Evolutionary conservation across 2,888 invertebrate species (phyloP), one percentile per base, ranked within the genome.

Genomic region (Diarsia rubi): DNA sequence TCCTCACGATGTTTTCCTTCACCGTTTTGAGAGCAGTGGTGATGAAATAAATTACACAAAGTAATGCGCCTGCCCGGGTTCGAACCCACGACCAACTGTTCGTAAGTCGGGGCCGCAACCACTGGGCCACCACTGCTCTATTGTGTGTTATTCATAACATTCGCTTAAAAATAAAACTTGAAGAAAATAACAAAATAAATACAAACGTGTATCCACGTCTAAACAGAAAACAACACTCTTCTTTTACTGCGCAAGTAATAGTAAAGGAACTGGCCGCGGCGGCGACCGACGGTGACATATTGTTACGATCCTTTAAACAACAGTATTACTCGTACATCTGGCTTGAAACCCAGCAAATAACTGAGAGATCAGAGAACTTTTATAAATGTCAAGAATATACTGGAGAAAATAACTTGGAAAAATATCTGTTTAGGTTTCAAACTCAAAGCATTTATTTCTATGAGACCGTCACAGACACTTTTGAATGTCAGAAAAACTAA

Each of bases 241-340:
- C 66, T 69, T 65, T 62, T 70, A 69, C 63, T 27, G 59, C 71
- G 21, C 60, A 49, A 70, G 79, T 85, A 76, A 65, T 85, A 74
- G 82, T 72, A 42, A 54, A 76, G 64, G 27, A 71, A 76, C 72
- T 78, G 60, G 75, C 49, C 73, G 64, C 71, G 62, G 59, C 62
- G 57, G 24, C 65, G 57, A n/a, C 75, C n/a, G 73, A 82, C 82
- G 59, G 73, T 79, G 79, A 79, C 73, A 85, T 82, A 82, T 80
- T 67, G 72, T 82, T 74, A 82, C 79, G 52, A 85, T 79, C 64
- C 69, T 79, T 79, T 75, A 72, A 64, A 82, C 75, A 80, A 80
- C 63, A 44, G 47, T 69, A 66, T 69, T 83, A 63, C 71, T 83
- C n/a, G 59, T 63, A 57, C 80, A 82, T 78, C 83, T 66, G 37